These are phyloP conservation scores for Athalia rosae DNA, from an alignment of 2,888 invertebrate species.

Conservation along the genomic window DNA sequence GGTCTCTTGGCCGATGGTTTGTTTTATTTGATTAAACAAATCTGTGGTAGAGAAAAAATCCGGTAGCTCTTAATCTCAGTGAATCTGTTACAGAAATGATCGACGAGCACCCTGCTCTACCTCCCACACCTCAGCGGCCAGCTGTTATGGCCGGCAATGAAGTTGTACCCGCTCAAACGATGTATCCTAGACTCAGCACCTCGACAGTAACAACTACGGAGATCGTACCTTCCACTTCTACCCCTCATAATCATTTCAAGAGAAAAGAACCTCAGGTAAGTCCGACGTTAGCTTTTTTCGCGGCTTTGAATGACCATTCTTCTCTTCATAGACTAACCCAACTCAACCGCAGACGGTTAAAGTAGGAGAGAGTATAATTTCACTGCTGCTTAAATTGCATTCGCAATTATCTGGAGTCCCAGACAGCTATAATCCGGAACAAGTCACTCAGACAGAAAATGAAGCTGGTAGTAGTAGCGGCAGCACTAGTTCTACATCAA, in stretches of 20 bases:
- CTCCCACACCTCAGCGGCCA: constrained; percentile 67
- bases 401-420: constrained; percentile 89
- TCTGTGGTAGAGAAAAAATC: not conserved
- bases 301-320: constrained; percentile 1
- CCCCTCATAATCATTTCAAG: constrained; percentile 64
- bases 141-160: constrained; percentile 73
- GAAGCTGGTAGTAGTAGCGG: constrained; percentile 60
- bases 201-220: constrained; percentile 59
- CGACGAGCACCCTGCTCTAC: constrained; percentile 65
- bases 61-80: too few species aligned
- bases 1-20: constrained; percentile 64
- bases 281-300: not conserved
- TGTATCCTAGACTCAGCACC: constrained; percentile 55
- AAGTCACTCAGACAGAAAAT: constrained; percentile 70
- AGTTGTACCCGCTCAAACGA: constrained; percentile 65
- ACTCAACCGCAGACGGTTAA: constrained; percentile 74
- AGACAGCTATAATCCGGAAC: constrained; percentile 82
- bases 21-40: constrained; percentile 50
- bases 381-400: constrained; percentile 91
- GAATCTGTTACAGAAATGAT: constrained; percentile 43
- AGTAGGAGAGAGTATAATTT: constrained; percentile 92
- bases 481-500: constrained; percentile 50
- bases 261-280: constrained; percentile 65
- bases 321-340: constrained; percentile 56
- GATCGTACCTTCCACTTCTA: constrained; percentile 70